Conservation (phyloP, 2,113 vertebrate genomes). For the Dendropsophus ebraccatus region DNA sequence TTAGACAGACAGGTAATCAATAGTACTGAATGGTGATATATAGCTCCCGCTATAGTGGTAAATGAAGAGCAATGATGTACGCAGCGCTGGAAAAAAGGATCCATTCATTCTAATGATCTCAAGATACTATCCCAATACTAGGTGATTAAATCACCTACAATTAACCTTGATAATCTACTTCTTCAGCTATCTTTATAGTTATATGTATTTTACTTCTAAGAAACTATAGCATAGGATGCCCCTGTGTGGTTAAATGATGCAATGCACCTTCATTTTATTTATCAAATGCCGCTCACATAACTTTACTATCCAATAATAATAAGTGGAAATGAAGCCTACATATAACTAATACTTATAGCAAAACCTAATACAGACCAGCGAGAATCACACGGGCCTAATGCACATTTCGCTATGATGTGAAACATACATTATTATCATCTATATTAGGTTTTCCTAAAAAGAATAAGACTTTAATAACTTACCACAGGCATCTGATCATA, state of each 20-base stretch:
- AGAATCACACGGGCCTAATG: no score
- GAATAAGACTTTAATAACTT: conserved; percentile 64
- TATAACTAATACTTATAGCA: no score
- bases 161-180: neutral
- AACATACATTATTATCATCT: no score
- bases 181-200: neutral
- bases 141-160: no score
- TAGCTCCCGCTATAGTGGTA: neutral
- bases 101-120: neutral
- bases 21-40: neutral
- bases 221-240: neutral
- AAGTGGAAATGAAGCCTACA: no score
- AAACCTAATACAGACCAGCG: no score
- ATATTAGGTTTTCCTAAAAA: no score
- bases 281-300: no score
- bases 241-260: neutral
- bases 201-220: neutral
- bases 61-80: neutral
- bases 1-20: neutral
- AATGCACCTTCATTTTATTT: neutral
- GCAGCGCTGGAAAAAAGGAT: neutral
- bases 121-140: no score
- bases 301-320: no score
- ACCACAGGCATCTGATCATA: conserved; percentile 86
- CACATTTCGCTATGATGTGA: no score